phyloP scores from a whole-genome alignment of 2,797 vertebrate genomes.

The Anguilla pacifica region DNA sequence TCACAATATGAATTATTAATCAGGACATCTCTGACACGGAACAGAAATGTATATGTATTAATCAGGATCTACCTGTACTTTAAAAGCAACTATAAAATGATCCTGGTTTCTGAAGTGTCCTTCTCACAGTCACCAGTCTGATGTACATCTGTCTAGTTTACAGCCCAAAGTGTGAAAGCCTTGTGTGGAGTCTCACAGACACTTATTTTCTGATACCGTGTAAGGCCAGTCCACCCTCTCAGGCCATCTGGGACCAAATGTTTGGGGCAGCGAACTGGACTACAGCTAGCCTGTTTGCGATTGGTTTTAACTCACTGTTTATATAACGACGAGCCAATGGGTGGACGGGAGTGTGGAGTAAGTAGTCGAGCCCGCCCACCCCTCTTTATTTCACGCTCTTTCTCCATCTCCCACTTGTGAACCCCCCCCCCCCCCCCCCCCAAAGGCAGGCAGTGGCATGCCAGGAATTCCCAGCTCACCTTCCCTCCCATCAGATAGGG shows the following conservation, averaged over 20 bases:
- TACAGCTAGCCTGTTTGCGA: background rate
- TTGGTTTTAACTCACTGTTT: background rate
- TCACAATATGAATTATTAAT: too few species aligned
- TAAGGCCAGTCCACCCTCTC: background rate
- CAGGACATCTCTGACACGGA: background rate
- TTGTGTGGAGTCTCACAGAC: background rate
- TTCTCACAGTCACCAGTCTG: background rate
- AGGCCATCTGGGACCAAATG: background rate
- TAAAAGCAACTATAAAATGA: background rate
- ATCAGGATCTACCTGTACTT: background rate
- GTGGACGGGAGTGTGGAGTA: background rate
- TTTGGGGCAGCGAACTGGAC: background rate
- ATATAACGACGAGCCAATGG: background rate
- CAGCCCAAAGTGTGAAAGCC: background rate
- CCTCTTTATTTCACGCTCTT: background rate
- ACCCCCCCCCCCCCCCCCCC: background rate
- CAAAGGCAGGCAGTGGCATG: slow-evolving; percentile 57
- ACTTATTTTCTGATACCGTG: background rate
- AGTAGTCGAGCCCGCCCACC: background rate
- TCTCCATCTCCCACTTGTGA: slow-evolving; percentile 44
- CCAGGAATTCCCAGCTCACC: slow-evolving; percentile 66
- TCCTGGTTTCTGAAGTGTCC: background rate
- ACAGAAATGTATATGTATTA: background rate
- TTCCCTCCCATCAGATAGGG: slow-evolving; percentile 60
- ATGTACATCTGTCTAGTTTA: background rate